Conservation (phyloP, 2,797 vertebrate species). For the Sternotherus odoratus region DNA sequence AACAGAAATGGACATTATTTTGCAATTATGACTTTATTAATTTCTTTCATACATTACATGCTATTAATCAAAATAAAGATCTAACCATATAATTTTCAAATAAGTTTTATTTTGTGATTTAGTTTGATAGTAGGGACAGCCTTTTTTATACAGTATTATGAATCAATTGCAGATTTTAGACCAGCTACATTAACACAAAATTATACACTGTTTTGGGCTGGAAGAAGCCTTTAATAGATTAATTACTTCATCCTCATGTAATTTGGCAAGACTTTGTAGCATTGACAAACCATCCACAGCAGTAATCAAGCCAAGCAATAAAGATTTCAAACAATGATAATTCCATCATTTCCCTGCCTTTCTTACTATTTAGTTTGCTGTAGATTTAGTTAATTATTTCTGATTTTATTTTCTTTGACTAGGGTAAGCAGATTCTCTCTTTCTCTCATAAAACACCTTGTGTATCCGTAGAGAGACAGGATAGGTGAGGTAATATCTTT, state of each 20-base stretch:
- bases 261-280: not conserved
- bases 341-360: conserved; percentile 18
- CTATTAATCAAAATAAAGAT: conserved; percentile 47
- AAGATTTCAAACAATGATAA: conserved; percentile 2
- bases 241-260: not conserved
- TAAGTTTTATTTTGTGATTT: not conserved
- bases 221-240: not conserved
- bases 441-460: not conserved
- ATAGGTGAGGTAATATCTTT: not conserved
- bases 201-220: conserved; percentile 13
- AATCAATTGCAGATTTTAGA: not conserved
- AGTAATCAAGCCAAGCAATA: conserved; percentile 8
- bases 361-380: not conserved
- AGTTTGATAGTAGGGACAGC: conserved; percentile 31
- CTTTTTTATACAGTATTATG: conserved; percentile 35
- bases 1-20: not conserved
- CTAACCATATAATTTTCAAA: conserved; percentile 7
- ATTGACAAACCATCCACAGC: conserved; percentile 8
- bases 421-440: not conserved
- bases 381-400: conserved; percentile 3
- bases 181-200: not conserved
- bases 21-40: not conserved
- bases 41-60: conserved; percentile 23
- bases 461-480: not conserved
- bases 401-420: conserved; percentile 45